These are phyloP conservation scores for Myocastor coypus DNA, from an alignment of 2,113 vertebrate species.

Conservation along the genomic window DNA sequence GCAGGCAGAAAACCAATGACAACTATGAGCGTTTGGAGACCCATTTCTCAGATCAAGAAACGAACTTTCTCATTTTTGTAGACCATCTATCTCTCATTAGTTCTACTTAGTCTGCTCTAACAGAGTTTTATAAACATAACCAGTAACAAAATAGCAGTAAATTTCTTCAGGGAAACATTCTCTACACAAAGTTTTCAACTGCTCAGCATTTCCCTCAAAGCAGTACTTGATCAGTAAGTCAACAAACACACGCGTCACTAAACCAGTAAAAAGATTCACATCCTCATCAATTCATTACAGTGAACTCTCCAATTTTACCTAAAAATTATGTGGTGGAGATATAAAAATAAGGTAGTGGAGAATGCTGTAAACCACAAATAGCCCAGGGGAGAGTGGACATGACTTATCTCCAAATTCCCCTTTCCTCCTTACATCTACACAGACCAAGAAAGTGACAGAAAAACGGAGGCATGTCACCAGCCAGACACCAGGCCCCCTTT, in stretches of 20 bases:
- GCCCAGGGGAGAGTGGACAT: neutral
- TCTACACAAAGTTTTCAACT: neutral
- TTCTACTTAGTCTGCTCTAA: conserved; percentile 29
- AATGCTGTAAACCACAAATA: neutral
- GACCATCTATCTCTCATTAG: neutral
- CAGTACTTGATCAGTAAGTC: neutral
- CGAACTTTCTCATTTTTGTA: neutral
- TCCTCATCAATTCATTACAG: neutral
- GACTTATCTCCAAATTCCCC: neutral
- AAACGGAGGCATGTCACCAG: neutral
- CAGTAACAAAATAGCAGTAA: neutral
- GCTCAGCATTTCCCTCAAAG: neutral
- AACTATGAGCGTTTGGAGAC: neutral
- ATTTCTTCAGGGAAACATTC: neutral
- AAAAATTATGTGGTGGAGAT: neutral
- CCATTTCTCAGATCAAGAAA: neutral
- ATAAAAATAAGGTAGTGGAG: neutral
- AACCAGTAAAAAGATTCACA: neutral
- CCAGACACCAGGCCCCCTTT: neutral
- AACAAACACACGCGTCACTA: neutral
- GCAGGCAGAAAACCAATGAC: neutral
- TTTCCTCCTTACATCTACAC: neutral
- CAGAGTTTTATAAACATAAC: neutral
- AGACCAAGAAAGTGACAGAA: neutral
- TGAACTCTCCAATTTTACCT: neutral